Base-by-base conservation (phyloP, 2,888 invertebrate species). In the Clostera curtula region DNA sequence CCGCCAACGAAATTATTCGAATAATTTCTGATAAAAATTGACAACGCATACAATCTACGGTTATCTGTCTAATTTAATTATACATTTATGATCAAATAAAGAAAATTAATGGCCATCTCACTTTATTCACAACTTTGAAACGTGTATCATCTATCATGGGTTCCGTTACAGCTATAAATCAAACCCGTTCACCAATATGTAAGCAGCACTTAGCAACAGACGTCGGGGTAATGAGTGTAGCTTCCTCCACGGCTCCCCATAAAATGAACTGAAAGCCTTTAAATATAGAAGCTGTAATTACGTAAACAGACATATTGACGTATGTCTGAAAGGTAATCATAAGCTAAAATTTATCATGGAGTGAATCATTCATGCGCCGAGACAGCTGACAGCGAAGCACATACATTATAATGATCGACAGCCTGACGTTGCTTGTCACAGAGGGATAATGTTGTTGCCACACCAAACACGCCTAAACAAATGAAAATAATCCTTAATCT, bases 391-490 rank as follows among this genome's bases (percentile, higher is more conserved):
- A 80, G 79, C 71, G 62, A 68, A 63, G 75, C 77, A 72, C 80
- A 83, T 83, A 83, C 70, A 80, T 83, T 83, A 80, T 71, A 77
- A 73, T 83, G 82, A 83, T 82, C 79, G 82, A 83, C 82, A 80
- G 71, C 75, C 72, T 70, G 79, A 82, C 79, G 71, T 73, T 69
- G 59, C 79, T 69, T 80, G 82, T 82, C 80, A 77, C 76, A 69
- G 63, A 69, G 73, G 79, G 76, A 79, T 80, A 82, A 82, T 77
- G 79, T 77, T 76, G 79, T 80, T 74, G 68, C 72, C 67, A 68
- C 69, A 69, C 68, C 62, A 54, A 44, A 42, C 37, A 31, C 21
- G 5, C n/a, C 7, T 7, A 3, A 1, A 1, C 43, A 39, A 31
- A 24, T 40, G 0, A 61, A 58, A 47, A 22, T 26, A 23, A 38